Conservation (phyloP, 2,888 invertebrate genomes). For the Drosophila hamatofila region DNA sequence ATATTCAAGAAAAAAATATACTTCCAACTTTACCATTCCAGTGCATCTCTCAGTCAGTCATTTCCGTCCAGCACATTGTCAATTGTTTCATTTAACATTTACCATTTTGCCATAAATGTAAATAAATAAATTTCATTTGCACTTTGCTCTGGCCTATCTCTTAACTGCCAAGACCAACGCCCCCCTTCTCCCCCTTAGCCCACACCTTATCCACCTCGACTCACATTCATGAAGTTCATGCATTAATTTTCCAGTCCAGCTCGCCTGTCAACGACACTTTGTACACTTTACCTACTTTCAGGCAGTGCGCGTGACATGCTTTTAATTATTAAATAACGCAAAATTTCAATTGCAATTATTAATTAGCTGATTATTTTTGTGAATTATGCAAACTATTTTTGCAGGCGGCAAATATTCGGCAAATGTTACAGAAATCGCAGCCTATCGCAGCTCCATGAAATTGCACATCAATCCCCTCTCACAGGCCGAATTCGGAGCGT, state of each 20-base stretch:
- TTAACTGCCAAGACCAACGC: slow-evolving; percentile 61
- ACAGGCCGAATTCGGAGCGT: slow-evolving; percentile 90
- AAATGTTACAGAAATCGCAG: slow-evolving; percentile 89
- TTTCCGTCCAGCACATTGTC: not conserved
- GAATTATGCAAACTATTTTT: slow-evolving; percentile 35
- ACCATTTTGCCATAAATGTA: slow-evolving; percentile 58
- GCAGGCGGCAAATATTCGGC: slow-evolving; percentile 90
- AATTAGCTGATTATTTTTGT: slow-evolving; percentile 65
- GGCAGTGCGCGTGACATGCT: slow-evolving; percentile 59
- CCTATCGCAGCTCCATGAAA: slow-evolving; percentile 92
- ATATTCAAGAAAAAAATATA: too few relatives aligned
- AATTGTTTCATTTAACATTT: slow-evolving; percentile 29
- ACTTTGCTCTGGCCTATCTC: slow-evolving; percentile 56
- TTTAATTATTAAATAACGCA: slow-evolving; percentile 73
- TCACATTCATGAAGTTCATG: slow-evolving; percentile 29
- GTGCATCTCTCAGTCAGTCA: not conserved
- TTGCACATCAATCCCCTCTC: slow-evolving; percentile 90
- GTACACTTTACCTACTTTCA: slow-evolving; percentile 42
- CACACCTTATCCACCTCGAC: too few relatives aligned
- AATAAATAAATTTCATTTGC: slow-evolving; percentile 73
- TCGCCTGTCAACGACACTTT: slow-evolving; percentile 66
- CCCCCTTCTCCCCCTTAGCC: not conserved
- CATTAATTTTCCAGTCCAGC: slow-evolving; percentile 61
- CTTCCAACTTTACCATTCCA: not conserved
- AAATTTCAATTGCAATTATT: slow-evolving; percentile 67